Percentiles rank a stretch among this genome's conserved stretches.
Conservation (phyloP, 2,113 vertebrate species). For the Aptenodytes forsteri region DNA sequence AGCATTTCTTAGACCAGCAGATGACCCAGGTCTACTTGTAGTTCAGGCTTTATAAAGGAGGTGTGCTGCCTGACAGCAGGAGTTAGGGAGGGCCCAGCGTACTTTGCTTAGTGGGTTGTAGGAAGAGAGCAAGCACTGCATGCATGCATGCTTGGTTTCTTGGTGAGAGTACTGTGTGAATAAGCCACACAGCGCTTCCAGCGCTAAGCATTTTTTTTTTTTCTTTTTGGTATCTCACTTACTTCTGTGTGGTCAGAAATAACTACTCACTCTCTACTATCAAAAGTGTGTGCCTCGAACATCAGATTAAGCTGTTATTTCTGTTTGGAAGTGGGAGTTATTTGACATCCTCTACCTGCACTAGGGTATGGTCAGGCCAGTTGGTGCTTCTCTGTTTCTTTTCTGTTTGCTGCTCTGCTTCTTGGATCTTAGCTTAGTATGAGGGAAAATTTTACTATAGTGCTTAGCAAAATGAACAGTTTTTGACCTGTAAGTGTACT, state of each 20-base stretch:
- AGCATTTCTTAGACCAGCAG: background rate
- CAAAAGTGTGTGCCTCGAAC: background rate
- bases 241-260: background rate
- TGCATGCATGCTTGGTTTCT: no score
- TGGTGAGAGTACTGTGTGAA: background rate
- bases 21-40: accelerated
- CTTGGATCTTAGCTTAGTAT: background rate
- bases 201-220: accelerated
- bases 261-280: background rate
- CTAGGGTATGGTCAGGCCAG: accelerated
- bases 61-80: background rate
- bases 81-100: accelerated
- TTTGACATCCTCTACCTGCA: background rate
- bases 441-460: background rate
- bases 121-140: accelerated
- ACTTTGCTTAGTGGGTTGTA: no score
- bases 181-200: background rate
- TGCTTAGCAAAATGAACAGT: background rate
- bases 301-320: background rate
- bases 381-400: background rate
- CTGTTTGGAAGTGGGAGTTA: background rate
- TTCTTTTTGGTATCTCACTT: background rate
- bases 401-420: background rate
- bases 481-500: background rate
- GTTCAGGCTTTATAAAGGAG: background rate